Evolutionary conservation across 2,888 invertebrate genomes (phyloP), one percentile per base, ranked within the genome.

Genomic region (Watsonalla cultraria): DNA sequence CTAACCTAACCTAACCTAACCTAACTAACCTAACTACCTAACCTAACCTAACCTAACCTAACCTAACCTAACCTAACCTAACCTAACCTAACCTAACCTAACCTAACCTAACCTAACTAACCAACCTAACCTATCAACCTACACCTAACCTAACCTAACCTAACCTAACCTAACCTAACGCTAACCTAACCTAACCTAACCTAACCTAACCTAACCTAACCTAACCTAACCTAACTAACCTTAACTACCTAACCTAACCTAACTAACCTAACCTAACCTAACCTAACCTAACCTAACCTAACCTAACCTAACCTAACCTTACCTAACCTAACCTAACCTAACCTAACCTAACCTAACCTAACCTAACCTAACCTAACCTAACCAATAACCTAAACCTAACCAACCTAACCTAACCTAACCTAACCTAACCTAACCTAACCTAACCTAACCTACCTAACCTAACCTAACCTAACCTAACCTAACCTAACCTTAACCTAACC

Each of bases 101-200:
- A 56, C 52, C 56, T 51, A 53, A 54, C 54, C 57, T 53, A 53
- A 57, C 52, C 57, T 53, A 51, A 54, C 49, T 55, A 52, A 55
- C 52, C 59, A 55, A 60, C 57, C 60, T 58, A 56, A 56, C 53
- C 55, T 54, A 54, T 56, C 56, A 58, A 61, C 61, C 59, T 59
- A 59, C 58, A 54, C 59, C 54, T 54, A 56, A 59, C 54, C 59
- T 59, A 56, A 56, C 53, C 51, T 54, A 55, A 55, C 56, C 47
- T 55, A 55, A 52, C 51, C 54, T 46, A 54, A 55, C 55, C 55
- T 56, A 55, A 55, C 55, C 55, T 55, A 59, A 59, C 58, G 58
- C 57, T 56, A 60, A 60, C 58, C 60, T 60, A 60, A 60, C 60
- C 60, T 60, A 60, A 60, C 58, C 60, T 60, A 57, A 57, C 58